Conservation (phyloP, 2,888 invertebrate genomes). For the Mamestra brassicae region DNA sequence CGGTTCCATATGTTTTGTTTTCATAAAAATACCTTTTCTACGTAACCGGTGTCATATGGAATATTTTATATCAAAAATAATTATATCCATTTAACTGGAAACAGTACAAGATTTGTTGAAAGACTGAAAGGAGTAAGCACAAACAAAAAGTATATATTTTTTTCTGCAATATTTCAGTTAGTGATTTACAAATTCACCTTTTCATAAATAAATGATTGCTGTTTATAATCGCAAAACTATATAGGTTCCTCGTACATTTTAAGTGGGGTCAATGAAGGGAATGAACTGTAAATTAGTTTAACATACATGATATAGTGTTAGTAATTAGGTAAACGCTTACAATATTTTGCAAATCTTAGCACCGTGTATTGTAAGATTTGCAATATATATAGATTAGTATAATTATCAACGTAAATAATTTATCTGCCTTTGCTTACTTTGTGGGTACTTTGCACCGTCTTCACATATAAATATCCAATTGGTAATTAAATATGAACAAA, state of each 20-base stretch:
- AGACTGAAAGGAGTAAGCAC: not conserved
- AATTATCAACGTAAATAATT: not conserved
- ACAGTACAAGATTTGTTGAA: not conserved
- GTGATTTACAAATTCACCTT: not conserved
- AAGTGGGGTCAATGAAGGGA: conserved; percentile 16
- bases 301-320: conserved; percentile 36
- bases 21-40: conserved; percentile 29
- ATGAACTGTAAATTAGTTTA: not conserved
- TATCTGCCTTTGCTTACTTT: not conserved
- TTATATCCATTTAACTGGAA: not conserved
- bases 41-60: conserved; percentile 37
- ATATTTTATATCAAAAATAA: conserved; percentile 16
- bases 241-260: conserved; percentile 2
- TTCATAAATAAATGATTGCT: not conserved
- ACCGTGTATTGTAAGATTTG: no score
- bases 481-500: no score
- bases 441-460: no score
- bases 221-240: not conserved
- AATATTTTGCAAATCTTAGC: conserved; percentile 18
- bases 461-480: no score
- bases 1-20: conserved; percentile 56
- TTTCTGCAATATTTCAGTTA: not conserved
- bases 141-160: not conserved
- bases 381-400: no score
- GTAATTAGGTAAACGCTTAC: conserved; percentile 8